These are phyloP conservation scores for Eulemur albifrons DNA, from an alignment of 2,797 vertebrate genomes.

Conservation along the genomic window DNA sequence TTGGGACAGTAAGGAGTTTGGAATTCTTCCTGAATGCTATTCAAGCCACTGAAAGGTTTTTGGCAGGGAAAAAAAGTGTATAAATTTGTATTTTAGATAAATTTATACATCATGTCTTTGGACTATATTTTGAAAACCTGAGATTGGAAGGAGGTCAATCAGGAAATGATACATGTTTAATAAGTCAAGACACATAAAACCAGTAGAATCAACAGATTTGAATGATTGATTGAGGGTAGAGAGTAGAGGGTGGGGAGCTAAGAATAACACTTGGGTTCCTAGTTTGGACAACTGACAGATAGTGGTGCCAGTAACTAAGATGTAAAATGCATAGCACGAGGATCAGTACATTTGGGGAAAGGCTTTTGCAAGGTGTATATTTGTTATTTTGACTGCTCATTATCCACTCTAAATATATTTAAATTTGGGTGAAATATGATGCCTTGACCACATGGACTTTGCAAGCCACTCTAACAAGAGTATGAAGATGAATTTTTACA, in stretches of 20 bases:
- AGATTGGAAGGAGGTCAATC: not conserved
- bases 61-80: not conserved
- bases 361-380: not conserved
- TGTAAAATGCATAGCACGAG: not conserved
- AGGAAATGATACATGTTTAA: not conserved
- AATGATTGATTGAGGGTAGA: not conserved
- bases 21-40: not conserved
- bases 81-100: not conserved
- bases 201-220: not conserved
- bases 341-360: not conserved
- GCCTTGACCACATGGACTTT: not conserved
- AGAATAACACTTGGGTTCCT: fast-evolving
- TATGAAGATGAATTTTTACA: not conserved
- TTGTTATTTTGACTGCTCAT: not conserved
- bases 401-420: not conserved
- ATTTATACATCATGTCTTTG: not conserved
- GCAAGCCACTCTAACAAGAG: not conserved
- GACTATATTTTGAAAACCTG: constrained; percentile 35
- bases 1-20: not conserved
- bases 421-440: not conserved
- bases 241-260: not conserved
- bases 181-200: not conserved
- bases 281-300: not conserved
- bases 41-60: not conserved
- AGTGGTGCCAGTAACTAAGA: not conserved